Percentiles rank a stretch among this genome's conserved stretches.
These are phyloP conservation scores for Horisme vitalbata DNA, from an alignment of 2,888 invertebrate genomes.

Conservation along the genomic window DNA sequence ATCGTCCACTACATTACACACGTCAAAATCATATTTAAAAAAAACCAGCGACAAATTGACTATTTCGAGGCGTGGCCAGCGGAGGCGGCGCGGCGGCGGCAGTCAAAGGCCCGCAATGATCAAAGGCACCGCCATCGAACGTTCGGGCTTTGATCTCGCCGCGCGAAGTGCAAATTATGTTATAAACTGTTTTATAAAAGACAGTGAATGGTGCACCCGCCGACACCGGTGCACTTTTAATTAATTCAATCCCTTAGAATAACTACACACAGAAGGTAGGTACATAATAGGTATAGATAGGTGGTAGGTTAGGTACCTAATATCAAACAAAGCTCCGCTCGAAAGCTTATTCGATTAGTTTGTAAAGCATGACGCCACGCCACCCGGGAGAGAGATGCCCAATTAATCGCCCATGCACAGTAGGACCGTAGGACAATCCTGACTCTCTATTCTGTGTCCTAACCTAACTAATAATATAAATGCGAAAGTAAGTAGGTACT, in stretches of 20 bases:
- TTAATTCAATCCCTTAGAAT: slow-evolving; percentile 72
- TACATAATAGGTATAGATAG: no score
- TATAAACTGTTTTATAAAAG: slow-evolving; percentile 83
- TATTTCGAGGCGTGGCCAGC: slow-evolving; percentile 76
- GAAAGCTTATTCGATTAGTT: no score
- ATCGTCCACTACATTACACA: slow-evolving; percentile 29
- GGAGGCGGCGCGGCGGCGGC: slow-evolving; percentile 77
- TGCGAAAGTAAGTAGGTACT: no score
- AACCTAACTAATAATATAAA: no score
- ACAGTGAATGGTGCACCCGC: slow-evolving; percentile 75
- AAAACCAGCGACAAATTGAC: slow-evolving; percentile 77
- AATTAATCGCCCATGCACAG: no score
- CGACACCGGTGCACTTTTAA: slow-evolving; percentile 70
- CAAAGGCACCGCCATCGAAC: slow-evolving; percentile 79
- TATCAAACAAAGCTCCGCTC: no score
- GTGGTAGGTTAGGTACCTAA: no score
- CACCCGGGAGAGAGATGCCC: no score
- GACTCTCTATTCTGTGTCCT: no score
- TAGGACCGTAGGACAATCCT: no score
- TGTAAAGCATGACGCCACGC: no score
- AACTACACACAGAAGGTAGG: slow-evolving; percentile 29
- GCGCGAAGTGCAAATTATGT: slow-evolving; percentile 83
- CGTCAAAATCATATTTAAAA: slow-evolving; percentile 43
- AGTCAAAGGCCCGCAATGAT: slow-evolving; percentile 77
- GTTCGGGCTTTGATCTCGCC: slow-evolving; percentile 79